Evolutionary conservation across 2,797 vertebrate genomes (phyloP), one percentile per base, ranked within the genome.

Genomic region (Acanthopagrus latus): DNA sequence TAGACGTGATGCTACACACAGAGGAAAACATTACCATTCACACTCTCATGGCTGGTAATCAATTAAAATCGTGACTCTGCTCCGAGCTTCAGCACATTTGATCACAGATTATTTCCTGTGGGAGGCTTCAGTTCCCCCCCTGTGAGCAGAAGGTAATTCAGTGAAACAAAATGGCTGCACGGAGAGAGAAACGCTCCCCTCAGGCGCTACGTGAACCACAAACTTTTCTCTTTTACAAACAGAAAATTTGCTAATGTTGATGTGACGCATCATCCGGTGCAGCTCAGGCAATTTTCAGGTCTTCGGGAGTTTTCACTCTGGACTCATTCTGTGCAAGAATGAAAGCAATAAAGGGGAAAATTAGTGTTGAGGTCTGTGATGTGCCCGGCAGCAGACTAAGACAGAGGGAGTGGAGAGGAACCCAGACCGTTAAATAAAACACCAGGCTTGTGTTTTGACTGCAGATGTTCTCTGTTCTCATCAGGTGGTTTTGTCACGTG

Each of bases 401-500:
- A 20, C 17, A 23, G 25, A 11, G 23, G 5, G 50, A 58, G 18
- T 11, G 27, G 2, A 38, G 51, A 7, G 16, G 64, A 56, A 33
- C 43, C 14, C 17, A 5, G 48, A 33, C 18, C 23, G 18, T 29
- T 55, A 56, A 64, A 21, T 17, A 41, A 47, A 25, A 65, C n/a
- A n/a, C 3, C 5, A 27, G 3, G 23, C 12, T 44, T 41, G 50
- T 17, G 41, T 17, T 46, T 47, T 43, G 63, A 56, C 0, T 23
- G n/a, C 5, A 10, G 38, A 7, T 71, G 46, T 47, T 43, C 2
- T 44, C 20, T 59, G n/a, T 41, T 7, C 7, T 64, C 25, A 13
- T 6, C 82, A 98, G 97, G 85, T 98, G 98, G 97, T 96, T 99
- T 88, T 99, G 97, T 82, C 97, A 98, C 2, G 94, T 99, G 68